Evolutionary conservation across 2,888 invertebrate species (phyloP), one percentile per base, ranked within the genome.

Genomic region (Nymphalis polychloros): DNA sequence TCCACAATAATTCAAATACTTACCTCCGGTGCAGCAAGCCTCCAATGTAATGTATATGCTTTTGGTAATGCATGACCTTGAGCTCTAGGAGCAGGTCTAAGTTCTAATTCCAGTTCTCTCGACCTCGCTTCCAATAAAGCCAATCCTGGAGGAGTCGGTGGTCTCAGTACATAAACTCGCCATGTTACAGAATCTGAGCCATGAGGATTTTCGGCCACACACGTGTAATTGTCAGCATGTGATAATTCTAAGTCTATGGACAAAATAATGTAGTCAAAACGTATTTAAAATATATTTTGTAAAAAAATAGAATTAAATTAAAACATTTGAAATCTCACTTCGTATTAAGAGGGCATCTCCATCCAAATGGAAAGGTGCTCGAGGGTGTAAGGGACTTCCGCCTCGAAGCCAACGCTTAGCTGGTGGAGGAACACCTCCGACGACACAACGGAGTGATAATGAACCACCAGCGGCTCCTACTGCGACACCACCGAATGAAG

Each of bases 171-270:
- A 72, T 95, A 93, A 53, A 97, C 93, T 31, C 95, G 94, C 92
- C 97, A 97, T 20, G 95, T 95, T 63, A 97, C 95, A 60, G 96
- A 95, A 84, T 97, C 97, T 59, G 95, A 95, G 1, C 97, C 97
- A 79, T 96, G 96, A 55, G 96, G 94, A 86, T 98, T 98, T 79
- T 96, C 96, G 47, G 96, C 96, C 47, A 95, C 94, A 79, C 97
- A 97, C 6, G 96, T 95, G 84, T 96, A 97, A 89, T 97, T 97
- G 76, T 96, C 96, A 64, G 95, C 95, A 63, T 96, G 93, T 46
- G 95, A 94, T 68, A 95, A 88, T 79, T 96, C 96, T 72, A 95
- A 88, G 78, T 94, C 96, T 96, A 81, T 19, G n/a, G 10, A 35
- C n/a, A 41, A 35, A 35, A 57, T 2, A 27, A 13, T n/a, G 2